A percentile compares a stretch with the other conserved stretches of the same genome.
Evolutionary conservation across 2,797 vertebrate species (phyloP).

Genomic region (Pangasius larnaudii): DNA sequence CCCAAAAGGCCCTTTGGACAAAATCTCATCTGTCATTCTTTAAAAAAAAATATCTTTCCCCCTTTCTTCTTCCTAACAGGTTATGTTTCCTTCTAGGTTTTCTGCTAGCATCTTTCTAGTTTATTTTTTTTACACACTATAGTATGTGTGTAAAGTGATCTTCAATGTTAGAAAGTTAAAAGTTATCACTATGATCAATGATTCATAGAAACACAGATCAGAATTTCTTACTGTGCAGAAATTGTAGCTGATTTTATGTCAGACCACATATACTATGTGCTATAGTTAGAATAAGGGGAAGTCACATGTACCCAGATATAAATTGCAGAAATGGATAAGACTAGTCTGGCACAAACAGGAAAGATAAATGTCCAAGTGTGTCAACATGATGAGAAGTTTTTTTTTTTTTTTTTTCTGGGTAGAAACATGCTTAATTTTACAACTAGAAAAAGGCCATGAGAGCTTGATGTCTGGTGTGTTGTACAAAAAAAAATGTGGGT

Average conservation of each 20-base stretch:
- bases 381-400: not conserved
- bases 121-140: not conserved
- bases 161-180: not conserved
- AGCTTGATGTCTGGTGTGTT: too few relatives aligned
- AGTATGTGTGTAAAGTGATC: not conserved
- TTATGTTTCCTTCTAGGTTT: too few relatives aligned
- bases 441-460: not conserved
- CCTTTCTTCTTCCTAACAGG: not conserved
- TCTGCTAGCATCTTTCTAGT: too few relatives aligned
- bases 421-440: not conserved
- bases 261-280: conserved; percentile 16
- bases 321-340: conserved; percentile 40
- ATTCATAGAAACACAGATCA: not conserved
- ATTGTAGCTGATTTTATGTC: not conserved
- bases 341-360: conserved; percentile 21
- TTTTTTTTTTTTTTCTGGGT: not conserved
- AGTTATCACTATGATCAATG: not conserved
- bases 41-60: not conserved
- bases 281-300: conserved; percentile 43
- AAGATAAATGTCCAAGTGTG: conserved; percentile 7
- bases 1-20: not conserved
- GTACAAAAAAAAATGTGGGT: too few relatives aligned
- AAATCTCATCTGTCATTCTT: not conserved
- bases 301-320: conserved; percentile 33
- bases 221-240: not conserved